A percentile compares a stretch with the other conserved stretches of the same genome.
These are phyloP conservation scores for Pristiophorus japonicus DNA, from an alignment of 2,113 vertebrate genomes.

Conservation along the genomic window DNA sequence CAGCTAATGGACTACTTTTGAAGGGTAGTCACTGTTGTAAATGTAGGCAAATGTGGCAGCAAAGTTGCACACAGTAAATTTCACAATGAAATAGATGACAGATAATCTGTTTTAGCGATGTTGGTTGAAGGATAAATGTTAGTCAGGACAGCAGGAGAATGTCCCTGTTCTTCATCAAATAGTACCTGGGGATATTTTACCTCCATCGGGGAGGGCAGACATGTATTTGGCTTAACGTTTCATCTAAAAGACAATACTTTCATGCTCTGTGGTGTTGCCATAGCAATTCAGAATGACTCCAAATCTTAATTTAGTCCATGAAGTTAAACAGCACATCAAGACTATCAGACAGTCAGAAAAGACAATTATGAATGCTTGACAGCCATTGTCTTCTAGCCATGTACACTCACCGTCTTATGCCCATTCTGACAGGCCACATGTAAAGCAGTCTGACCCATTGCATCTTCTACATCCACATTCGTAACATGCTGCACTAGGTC, in stretches of 20 bases:
- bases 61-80: not conserved
- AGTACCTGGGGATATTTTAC: too few relatives aligned
- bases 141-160: not conserved
- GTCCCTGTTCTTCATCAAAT: too few relatives aligned
- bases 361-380: not conserved
- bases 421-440: slow-evolving; percentile 98
- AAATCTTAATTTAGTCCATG: not conserved
- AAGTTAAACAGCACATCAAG: not conserved
- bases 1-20: too few relatives aligned
- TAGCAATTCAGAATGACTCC: not conserved
- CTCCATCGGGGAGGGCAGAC: not conserved
- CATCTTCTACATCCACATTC: slow-evolving; percentile 94
- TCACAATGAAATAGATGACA: not conserved
- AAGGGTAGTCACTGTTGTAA: not conserved
- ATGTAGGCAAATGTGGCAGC: not conserved
- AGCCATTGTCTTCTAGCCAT: not conserved
- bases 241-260: not conserved
- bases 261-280: not conserved
- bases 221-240: not conserved
- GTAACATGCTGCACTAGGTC: slow-evolving; percentile 93
- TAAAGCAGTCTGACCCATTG: slow-evolving; percentile 94
- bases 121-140: not conserved
- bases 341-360: not conserved
- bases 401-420: slow-evolving; percentile 78
- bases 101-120: not conserved